phyloP scores from a whole-genome alignment of 2,888 invertebrate genomes.

The Chrysolina americana region DNA sequence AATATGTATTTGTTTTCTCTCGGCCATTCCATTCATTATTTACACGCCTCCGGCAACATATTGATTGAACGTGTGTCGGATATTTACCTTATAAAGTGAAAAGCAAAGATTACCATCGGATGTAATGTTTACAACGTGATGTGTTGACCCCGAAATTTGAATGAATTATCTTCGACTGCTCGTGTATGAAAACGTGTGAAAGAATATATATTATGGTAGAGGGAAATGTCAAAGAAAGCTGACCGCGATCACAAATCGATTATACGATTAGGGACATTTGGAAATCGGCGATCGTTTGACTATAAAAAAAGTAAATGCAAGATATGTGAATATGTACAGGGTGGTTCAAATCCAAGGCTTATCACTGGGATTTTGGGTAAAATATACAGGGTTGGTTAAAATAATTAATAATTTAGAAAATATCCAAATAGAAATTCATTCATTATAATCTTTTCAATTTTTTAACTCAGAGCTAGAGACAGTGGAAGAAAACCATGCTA shows the following conservation, averaged over 20 bases:
- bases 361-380: too few species aligned
- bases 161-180: slow-evolving; percentile 21
- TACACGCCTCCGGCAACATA: slow-evolving; percentile 15
- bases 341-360: too few species aligned
- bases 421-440: too few species aligned
- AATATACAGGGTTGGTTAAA: too few species aligned
- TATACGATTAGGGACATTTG: too few species aligned
- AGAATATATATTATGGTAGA: neutral
- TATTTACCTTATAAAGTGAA: slow-evolving; percentile 23
- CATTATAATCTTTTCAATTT: too few species aligned
- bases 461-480: too few species aligned
- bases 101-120: slow-evolving; percentile 9
- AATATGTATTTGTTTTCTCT: slow-evolving; percentile 29
- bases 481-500: too few species aligned
- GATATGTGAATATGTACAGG: too few species aligned
- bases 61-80: slow-evolving; percentile 30
- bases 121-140: slow-evolving; percentile 28
- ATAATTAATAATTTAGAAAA: too few species aligned
- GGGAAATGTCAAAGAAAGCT: slow-evolving; percentile 16
- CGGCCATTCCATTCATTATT: slow-evolving; percentile 29
- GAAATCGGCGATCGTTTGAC: too few species aligned
- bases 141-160: slow-evolving; percentile 27
- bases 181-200: slow-evolving; percentile 14
- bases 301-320: too few species aligned
- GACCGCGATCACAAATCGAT: neutral